Evolutionary conservation across 2,797 vertebrate species (phyloP).

Genomic region (Manis javanica): DNA sequence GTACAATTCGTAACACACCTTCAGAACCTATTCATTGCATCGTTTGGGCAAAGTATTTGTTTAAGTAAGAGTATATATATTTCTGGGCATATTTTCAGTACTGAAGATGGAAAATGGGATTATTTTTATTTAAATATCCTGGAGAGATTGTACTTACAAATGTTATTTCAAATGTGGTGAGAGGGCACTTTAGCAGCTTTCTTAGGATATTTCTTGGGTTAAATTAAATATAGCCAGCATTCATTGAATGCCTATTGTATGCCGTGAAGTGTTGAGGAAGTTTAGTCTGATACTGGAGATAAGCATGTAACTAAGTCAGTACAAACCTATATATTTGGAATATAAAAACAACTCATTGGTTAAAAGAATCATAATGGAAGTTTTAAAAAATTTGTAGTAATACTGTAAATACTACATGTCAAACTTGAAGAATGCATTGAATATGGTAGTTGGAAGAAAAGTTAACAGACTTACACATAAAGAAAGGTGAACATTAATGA

Average conservation of each 20-base stretch:
- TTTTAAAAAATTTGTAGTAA: background rate
- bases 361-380: background rate
- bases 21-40: constrained; percentile 99
- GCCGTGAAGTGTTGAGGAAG: background rate
- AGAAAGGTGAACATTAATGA: background rate
- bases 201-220: background rate
- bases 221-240: constrained; percentile 13
- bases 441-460: background rate
- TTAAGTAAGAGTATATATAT: constrained; percentile 92
- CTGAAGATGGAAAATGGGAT: constrained; percentile 3
- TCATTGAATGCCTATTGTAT: background rate
- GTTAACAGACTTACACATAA: background rate
- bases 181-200: background rate
- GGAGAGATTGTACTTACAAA: background rate
- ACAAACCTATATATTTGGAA: constrained; percentile 15
- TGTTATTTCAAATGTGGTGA: constrained; percentile 44
- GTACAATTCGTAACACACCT: constrained; percentile 98
- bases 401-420: background rate
- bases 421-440: background rate
- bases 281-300: constrained; percentile 13
- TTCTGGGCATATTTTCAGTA: constrained; percentile 58
- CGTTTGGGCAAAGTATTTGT: constrained; percentile 99
- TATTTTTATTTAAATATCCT: constrained; percentile 55
- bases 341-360: constrained; percentile 13
- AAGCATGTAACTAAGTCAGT: constrained; percentile 14